Conservation (phyloP, 2,888 invertebrate species). For the Dolichopus griseipennis region DNA sequence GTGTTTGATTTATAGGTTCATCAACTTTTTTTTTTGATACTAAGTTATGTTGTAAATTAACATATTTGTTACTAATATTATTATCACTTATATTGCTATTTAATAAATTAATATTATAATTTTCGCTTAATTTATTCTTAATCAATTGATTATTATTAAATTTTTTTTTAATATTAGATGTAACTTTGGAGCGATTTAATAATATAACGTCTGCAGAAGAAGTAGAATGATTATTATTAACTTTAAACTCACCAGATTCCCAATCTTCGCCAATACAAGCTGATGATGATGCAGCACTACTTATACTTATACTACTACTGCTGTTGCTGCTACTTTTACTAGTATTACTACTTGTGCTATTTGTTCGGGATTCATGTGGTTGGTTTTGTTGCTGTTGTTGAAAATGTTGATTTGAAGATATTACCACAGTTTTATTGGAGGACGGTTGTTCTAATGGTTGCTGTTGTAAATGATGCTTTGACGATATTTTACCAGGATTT, state of each 20-base stretch:
- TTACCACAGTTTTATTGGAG: constrained; percentile 21
- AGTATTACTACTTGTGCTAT: constrained; percentile 21
- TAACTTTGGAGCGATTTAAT: background rate
- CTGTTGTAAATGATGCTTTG: constrained; percentile 14
- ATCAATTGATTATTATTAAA: constrained; percentile 5
- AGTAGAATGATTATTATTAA: constrained; percentile 13
- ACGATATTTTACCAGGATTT: background rate
- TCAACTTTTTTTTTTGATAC: background rate
- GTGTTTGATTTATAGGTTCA: background rate
- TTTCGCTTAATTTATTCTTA: background rate
- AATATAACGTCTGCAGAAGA: constrained; percentile 14
- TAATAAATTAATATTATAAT: constrained; percentile 4
- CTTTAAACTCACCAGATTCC: constrained; percentile 44
- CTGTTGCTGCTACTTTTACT: constrained; percentile 29
- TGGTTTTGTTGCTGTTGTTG: constrained; percentile 19
- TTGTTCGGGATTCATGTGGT: constrained; percentile 24
- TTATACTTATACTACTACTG: constrained; percentile 30
- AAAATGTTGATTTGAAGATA: constrained; percentile 19
- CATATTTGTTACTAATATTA: constrained; percentile 17
- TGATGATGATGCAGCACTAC: constrained; percentile 35
- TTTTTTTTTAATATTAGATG: background rate
- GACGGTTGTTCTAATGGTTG: constrained; percentile 23
- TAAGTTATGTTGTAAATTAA: constrained; percentile 8
- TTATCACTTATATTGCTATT: constrained; percentile 13
- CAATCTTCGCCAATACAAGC: constrained; percentile 35